Base-by-base conservation (phyloP, 2,888 invertebrate species). In the Cerastis rubricosa region DNA sequence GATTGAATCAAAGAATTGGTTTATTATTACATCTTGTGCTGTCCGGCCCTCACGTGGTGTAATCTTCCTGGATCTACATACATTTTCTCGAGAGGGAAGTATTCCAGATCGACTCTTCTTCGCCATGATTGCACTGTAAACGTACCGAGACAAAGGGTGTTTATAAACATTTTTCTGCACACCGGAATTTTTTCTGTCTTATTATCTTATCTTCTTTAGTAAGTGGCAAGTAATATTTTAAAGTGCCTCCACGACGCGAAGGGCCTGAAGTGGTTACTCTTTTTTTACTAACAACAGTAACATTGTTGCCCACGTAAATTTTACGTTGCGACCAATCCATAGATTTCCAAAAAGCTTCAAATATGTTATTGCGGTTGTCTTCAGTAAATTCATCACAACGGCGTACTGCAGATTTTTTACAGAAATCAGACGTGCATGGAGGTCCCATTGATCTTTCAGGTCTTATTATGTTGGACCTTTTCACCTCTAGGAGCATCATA, bases 1-100 rank as follows among this genome's bases (percentile, higher is more conserved):
- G 45, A 67, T 45, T 12, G 54, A 66, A 29, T 74, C 73, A 29
- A 67, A 74, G 67, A 74, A 74, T 35, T 74, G 57, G 47, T 74
- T 67, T 67, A 74, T 35, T 35, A 35, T 35, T 2, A 35, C 35
- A 35, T 35, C 35, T 35, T 35, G 35, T 35, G 35, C 35, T 35
- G 35, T 35, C 35, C 35, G 35, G 35, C 35, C 35, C 35, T 35
- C 35, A 35, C 35, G 1, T 35, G 35, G 35, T 35, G 35, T 35
- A 35, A 35, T 35, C 35, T 35, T 35, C 35, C 35, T 3, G 35
- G 35, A 35, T 35, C 35, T 35, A 3, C 35, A 35, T 35, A 2
- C 35, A 35, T 35, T 35, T 35, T 35, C 35, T 35, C 35, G 35
- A 35, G 35, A 35, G 35, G 35, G 35, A 35, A 35, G 35, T 35